Evolutionary conservation across 1,140 invertebrate species (phyloP), one percentile per base, ranked within the genome.

Genomic region (Zaprionus tsacasi): DNA sequence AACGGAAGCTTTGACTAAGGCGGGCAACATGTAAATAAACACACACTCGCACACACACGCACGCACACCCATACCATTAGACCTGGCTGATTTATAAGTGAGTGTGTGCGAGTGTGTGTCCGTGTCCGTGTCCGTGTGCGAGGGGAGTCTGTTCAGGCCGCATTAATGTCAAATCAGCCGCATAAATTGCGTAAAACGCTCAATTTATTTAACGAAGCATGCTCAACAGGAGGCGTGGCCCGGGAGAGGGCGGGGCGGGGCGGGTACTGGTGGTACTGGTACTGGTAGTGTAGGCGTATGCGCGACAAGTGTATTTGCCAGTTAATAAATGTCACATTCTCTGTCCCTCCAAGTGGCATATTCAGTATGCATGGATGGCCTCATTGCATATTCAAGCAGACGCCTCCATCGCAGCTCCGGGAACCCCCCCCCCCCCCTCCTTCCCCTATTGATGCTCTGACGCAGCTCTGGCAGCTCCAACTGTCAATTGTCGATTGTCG

Each of bases 121-220:
- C 43, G 38, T 15, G 79, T 64, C 45, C 27, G 50, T 54, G 43
- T 57, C 52, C 33, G 33, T 55, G 38, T 50, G 50, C 13, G 64
- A 21, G 12, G 13, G 35, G 21, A 61, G 80, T 83, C 76, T 81
- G 80, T 91, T 90, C 76, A 70, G 81, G 90, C 58, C 78, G 81
- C 90, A 91, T 91, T 91, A 91, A 91, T 80, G 90, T 91, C 90
- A 91, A 91, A 91, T 91, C 88, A 91, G 82, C 52, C 86, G 90
- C 90, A 91, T 91, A 91, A 91, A 91, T 91, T 88, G 78, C 81
- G 70, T 81, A 89, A 89, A 89, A 89, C 81, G 85, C 81, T 89
- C 85, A 81, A 89, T 89, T 89, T 89, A 89, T 89, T 89, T 59
- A 89, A 89, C 78, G 85, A 89, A 72, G 76, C 86, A 61, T 79